A percentile compares a stretch with the other conserved stretches of the same genome.
These are phyloP conservation scores for Hyalella azteca DNA, from an alignment of 2,888 invertebrate genomes.

Conservation along the genomic window DNA sequence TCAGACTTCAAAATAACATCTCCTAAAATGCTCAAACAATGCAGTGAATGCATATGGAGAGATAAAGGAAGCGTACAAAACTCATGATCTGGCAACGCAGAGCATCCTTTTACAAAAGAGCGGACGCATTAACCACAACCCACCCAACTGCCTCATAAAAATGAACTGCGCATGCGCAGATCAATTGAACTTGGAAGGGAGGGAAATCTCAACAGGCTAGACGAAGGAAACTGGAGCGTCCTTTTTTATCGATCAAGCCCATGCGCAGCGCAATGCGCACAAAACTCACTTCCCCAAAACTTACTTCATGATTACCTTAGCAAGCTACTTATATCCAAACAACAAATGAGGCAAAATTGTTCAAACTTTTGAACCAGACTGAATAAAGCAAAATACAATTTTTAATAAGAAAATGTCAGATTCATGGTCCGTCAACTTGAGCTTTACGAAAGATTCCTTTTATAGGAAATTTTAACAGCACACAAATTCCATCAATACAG, in stretches of 20 bases:
- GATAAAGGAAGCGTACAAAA: not conserved
- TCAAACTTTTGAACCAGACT: too few relatives aligned
- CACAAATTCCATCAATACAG: too few relatives aligned
- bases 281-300: not conserved
- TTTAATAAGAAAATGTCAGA: not conserved
- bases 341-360: not conserved
- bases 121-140: not conserved
- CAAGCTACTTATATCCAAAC: not conserved
- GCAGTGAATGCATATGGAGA: not conserved
- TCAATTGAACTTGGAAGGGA: not conserved
- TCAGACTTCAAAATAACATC: not conserved
- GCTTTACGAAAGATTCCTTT: too few relatives aligned
- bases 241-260: conserved; percentile 20
- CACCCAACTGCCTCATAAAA: not conserved
- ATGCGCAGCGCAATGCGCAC: conserved; percentile 1
- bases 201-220: conserved; percentile 11
- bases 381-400: not conserved
- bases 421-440: too few relatives aligned
- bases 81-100: not conserved
- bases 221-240: conserved; percentile 18
- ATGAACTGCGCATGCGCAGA: conserved; percentile 17
- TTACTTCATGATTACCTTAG: not conserved
- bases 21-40: not conserved
- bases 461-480: too few relatives aligned
- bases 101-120: not conserved